Evolutionary conservation across 2,113 vertebrate genomes (phyloP), one percentile per base, ranked within the genome.

Genomic region (Patagioenas fasciata): DNA sequence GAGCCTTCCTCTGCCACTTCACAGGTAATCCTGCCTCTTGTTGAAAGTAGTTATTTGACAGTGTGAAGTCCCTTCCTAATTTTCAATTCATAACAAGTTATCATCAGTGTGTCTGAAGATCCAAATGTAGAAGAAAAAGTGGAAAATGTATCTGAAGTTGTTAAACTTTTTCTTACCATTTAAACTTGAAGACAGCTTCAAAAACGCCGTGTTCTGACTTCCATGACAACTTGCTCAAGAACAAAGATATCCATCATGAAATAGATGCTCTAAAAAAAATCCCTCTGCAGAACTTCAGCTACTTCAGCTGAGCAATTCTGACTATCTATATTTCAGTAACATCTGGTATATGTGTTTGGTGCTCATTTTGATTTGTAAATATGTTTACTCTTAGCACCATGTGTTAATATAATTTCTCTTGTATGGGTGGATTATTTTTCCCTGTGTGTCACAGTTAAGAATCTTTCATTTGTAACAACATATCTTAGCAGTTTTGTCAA

Each of bases 351-450:
- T 93, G 89, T 87, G 61, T 91, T 95, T 84, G 84, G 61, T 93
- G 80, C 86, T 91, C 73, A 81, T 84, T 91, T 95, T 93, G 20
- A 11, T 95, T 91, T 95, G 94, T 95, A 96, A 97, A 96, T 95
- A 97, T 91, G 65, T 95, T 96, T 93, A 65, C 78, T 94, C 86
- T 93, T 72, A 89, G 53, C 6, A 6, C 93, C 57, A 87, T 93
- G 94, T 95, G 95, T 95, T 96, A 94, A 91, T 96, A 91, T 51
- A 69, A 80, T 92, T 91, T 95, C 89, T 69, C 80, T 81, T 89
- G 29, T 93, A 91, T 75, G 93, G 58, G 87, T 93, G 91, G 84
- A 85, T 96, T 96, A 79, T 95, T 95, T 95, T 95, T 60, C 65
- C 72, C 74, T 88, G 47, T 75, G 81, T 93, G 23, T 50, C 47